These are phyloP conservation scores for Petrolisthes manimaculis DNA, from an alignment of 2,888 invertebrate species.

Conservation along the genomic window DNA sequence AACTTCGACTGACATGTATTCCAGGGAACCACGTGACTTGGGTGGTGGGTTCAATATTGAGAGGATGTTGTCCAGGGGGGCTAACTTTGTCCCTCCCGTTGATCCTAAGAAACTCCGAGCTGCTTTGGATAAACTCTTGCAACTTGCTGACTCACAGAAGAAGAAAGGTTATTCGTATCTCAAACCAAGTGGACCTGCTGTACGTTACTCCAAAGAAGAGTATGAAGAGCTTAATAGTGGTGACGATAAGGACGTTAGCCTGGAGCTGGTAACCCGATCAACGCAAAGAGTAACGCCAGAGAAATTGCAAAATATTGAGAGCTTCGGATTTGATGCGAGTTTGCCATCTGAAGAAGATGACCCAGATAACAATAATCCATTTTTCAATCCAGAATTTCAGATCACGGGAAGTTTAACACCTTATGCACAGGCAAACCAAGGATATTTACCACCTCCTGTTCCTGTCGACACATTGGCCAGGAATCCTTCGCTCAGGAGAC, in stretches of 20 bases:
- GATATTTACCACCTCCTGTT: constrained; percentile 11
- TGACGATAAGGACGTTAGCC: background rate
- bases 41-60: background rate
- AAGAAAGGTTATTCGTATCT: constrained; percentile 42
- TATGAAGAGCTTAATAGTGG: background rate
- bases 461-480: constrained; percentile 8
- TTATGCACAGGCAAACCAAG: background rate
- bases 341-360: constrained; percentile 25
- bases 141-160: constrained; percentile 19
- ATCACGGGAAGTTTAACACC: background rate
- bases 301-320: constrained; percentile 32
- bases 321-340: constrained; percentile 32
- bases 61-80: constrained; percentile 16
- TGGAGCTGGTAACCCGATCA: background rate
- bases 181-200: constrained; percentile 25
- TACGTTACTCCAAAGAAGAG: background rate
- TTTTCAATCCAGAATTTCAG: background rate
- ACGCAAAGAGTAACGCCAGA: constrained; percentile 12
- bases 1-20: constrained; percentile 10
- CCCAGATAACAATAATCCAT: background rate
- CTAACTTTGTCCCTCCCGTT: constrained; percentile 28
- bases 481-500: background rate
- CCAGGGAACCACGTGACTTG: background rate
- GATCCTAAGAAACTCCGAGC: constrained; percentile 36
- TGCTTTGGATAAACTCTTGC: constrained; percentile 27